Conservation (phyloP, 2,797 vertebrate genomes). For the Eupleurogrammus muticus region DNA sequence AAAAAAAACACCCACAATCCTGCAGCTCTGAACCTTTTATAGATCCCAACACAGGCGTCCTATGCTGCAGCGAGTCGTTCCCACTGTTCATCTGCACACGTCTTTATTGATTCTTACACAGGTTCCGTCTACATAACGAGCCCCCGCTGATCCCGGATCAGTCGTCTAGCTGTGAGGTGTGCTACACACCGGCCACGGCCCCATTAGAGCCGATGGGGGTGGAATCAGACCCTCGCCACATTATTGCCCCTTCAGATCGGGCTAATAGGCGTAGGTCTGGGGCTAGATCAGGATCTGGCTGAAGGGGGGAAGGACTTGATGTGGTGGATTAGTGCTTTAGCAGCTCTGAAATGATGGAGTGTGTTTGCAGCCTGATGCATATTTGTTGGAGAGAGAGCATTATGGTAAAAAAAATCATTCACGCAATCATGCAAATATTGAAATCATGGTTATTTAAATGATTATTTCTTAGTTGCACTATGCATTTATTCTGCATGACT, state of each 20-base stretch:
- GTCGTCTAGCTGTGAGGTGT: slow-evolving; percentile 56
- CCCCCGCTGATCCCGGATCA: slow-evolving; percentile 62
- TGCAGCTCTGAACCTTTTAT: neutral
- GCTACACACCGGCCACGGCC: slow-evolving; percentile 55
- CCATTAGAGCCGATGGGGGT: slow-evolving; percentile 73
- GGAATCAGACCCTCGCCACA: slow-evolving; percentile 47
- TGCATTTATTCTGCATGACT: no score
- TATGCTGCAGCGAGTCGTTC: slow-evolving; percentile 10
- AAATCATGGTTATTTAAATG: no score
- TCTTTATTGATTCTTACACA: slow-evolving; percentile 51
- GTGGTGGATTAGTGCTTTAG: slow-evolving; percentile 30
- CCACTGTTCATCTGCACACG: slow-evolving; percentile 24
- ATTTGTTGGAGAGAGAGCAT: no score
- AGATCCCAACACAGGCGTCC: no score
- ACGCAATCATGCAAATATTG: no score
- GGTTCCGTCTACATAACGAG: slow-evolving; percentile 34
- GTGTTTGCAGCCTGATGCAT: neutral
- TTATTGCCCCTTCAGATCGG: slow-evolving; percentile 43
- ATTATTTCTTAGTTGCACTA: no score
- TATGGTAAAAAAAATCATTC: no score
- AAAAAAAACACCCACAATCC: neutral
- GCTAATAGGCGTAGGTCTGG: slow-evolving; percentile 35
- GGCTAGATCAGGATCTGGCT: slow-evolving; percentile 24
- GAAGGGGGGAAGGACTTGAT: slow-evolving; percentile 32
- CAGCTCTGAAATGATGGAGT: neutral